Percentiles rank a stretch among this genome's conserved stretches.
phyloP scores from a whole-genome alignment of 2,888 invertebrate genomes.

The Troilus luridus region DNA sequence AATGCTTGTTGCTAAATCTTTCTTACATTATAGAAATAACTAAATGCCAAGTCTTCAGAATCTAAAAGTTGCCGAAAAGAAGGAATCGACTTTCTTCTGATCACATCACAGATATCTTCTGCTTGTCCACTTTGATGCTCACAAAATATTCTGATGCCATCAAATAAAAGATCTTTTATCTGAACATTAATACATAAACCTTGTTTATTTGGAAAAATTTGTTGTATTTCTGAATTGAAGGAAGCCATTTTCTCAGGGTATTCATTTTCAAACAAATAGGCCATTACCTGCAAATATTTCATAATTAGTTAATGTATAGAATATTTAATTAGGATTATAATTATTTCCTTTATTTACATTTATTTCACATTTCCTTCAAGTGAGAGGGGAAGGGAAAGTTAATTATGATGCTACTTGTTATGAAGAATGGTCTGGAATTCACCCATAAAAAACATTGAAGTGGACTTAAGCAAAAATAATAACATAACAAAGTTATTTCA shows the following conservation, averaged over 20 bases:
- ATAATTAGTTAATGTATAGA: neutral
- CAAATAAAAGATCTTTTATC: constrained; percentile 74
- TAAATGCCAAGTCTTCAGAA: constrained; percentile 60
- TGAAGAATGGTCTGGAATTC: too few relatives aligned
- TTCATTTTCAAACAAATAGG: constrained; percentile 70
- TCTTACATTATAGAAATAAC: constrained; percentile 61
- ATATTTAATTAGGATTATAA: too few relatives aligned
- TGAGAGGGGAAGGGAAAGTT: too few relatives aligned
- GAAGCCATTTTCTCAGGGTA: constrained; percentile 70
- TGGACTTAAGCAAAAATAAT: too few relatives aligned
- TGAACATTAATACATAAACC: constrained; percentile 71
- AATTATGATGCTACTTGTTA: too few relatives aligned
- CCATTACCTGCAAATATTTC: constrained; percentile 69
- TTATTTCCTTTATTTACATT: too few relatives aligned
- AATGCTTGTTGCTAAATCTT: neutral
- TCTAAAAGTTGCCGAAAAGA: constrained; percentile 67
- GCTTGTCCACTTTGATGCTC: constrained; percentile 68
- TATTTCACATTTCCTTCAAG: too few relatives aligned
- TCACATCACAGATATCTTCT: constrained; percentile 67
- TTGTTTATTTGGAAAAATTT: constrained; percentile 72
- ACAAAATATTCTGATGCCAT: constrained; percentile 74
- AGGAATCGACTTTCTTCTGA: constrained; percentile 68
- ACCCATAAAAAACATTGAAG: too few relatives aligned
- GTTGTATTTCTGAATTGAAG: constrained; percentile 72
- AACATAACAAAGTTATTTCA: too few relatives aligned